Evolutionary conservation across 2,113 vertebrate genomes (phyloP), one percentile per base, ranked within the genome.

Genomic region (Notiomystis cincta): DNA sequence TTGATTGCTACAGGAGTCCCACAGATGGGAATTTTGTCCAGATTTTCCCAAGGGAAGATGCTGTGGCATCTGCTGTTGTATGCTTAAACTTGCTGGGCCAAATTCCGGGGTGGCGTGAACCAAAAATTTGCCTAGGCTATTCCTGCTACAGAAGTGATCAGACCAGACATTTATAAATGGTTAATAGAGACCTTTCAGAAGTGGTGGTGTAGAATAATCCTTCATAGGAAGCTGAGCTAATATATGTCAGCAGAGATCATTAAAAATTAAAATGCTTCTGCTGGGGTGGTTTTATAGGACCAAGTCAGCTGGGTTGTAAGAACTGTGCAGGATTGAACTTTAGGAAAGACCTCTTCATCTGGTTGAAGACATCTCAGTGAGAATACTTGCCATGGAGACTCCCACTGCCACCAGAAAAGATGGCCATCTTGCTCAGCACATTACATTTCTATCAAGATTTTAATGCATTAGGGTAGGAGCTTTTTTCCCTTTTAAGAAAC

Each of bases 381-480:
- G 24, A 48, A 42, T 58, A 48, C 5, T 54, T 82, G 28, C 18
- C 8, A 23, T 20, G 18, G 30, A 54, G 16, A 18, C 2, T 48
- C 4, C 25, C 2, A 2, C 53, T 1, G 2, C 15, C 22, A 60
- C 9, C 13, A 44, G 50, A 60, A 88, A 72, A 57, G 4, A 81
- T 23, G 18, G 9, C 9, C 5, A 10, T 28, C n/a, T 66, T 56
- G 4, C 8, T 87, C n/a, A 56, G 14, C 19, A 69, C 7, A 33
- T 47, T 53, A 51, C 8, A 33, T 77, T 56, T 64, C 27, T 16
- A 15, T 38, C 44, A 79, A 15, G 22, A 22, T 88, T 45, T 69
- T 42, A 37, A 66, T 47, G 35, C 7, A n/a, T 40, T 58, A 11
- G 2, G 4, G 30, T 38, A 64, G 8, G 2, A 1, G 1, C 28